phyloP scores from a whole-genome alignment of 2,113 vertebrate species.

The Chauna torquata region DNA sequence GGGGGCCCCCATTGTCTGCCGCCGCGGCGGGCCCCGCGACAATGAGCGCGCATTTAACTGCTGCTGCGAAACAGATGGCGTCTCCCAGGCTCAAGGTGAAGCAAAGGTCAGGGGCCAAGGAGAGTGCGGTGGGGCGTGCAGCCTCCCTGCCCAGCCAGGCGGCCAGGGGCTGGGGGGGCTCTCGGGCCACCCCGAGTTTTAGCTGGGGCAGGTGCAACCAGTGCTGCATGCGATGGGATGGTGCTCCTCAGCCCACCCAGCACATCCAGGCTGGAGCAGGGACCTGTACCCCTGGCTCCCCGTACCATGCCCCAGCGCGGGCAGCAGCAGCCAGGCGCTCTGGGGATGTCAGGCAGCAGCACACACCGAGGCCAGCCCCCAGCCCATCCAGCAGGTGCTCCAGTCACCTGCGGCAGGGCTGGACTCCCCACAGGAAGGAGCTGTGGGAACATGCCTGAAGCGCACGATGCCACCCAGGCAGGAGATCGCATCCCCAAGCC shows the following conservation, averaged over 20 bases:
- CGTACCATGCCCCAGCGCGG: background rate
- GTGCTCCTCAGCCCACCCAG: background rate
- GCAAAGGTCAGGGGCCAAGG: slow-evolving; percentile 64
- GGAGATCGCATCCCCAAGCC: background rate
- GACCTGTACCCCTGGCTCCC: background rate
- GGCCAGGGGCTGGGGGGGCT: background rate
- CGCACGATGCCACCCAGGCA: fast-evolving
- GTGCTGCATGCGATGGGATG: fast-evolving
- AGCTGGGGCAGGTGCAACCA: background rate
- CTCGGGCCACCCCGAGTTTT: background rate
- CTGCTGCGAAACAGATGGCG: slow-evolving; percentile 69
- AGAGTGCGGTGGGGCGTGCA: background rate
- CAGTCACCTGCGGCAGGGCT: background rate
- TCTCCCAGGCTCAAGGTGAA: slow-evolving; percentile 66
- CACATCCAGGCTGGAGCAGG: background rate
- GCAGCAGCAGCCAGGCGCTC: background rate
- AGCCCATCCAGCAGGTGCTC: background rate
- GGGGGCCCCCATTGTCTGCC: slow-evolving; percentile 60
- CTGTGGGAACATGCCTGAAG: background rate
- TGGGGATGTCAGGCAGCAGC: background rate
- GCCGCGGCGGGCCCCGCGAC: slow-evolving; percentile 7
- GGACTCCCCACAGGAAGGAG: background rate
- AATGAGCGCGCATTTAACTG: slow-evolving; percentile 22
- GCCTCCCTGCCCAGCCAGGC: background rate
- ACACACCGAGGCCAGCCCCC: background rate